A percentile compares a stretch with the other conserved stretches of the same genome.
Evolutionary conservation across 1,140 invertebrate species (phyloP).

Genomic region (Mizuhopecten yessoensis): DNA sequence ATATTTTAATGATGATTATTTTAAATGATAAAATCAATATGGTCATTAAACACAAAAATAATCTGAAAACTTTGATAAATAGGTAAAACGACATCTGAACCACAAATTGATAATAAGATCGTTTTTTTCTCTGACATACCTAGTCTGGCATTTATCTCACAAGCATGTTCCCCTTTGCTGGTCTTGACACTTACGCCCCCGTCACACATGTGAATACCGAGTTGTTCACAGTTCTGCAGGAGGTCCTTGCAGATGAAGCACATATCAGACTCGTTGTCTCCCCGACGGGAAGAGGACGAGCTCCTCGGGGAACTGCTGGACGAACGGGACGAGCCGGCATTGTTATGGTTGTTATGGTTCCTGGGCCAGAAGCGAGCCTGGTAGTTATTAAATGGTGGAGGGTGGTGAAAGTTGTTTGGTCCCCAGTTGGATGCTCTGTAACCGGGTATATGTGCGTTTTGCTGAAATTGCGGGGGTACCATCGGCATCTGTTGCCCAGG

Average conservation of each 20-base stretch:
- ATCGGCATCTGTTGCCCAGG: neutral
- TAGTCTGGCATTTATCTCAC: conserved; percentile 67
- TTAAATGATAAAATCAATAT: neutral
- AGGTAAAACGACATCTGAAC: neutral
- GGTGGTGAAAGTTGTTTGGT: conserved; percentile 19
- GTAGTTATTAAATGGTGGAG: neutral
- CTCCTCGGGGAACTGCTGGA: neutral
- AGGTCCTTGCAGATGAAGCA: conserved; percentile 76
- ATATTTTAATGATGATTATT: too few species aligned
- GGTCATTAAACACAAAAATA: neutral
- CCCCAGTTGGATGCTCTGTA: conserved; percentile 24
- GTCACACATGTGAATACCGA: conserved; percentile 75
- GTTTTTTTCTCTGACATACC: conserved; percentile 61
- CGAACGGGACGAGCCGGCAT: neutral
- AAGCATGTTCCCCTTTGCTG: conserved; percentile 16
- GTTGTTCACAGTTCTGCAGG: conserved; percentile 74
- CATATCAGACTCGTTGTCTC: conserved; percentile 46
- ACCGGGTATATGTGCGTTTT: conserved; percentile 7
- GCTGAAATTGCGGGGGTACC: neutral
- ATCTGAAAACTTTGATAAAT: neutral
- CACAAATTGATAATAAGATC: neutral
- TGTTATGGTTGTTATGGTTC: conserved; percentile 13
- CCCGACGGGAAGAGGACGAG: neutral
- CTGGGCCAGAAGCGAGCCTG: neutral
- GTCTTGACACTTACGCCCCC: conserved; percentile 61